phyloP scores from a whole-genome alignment of 2,888 invertebrate genomes.

The Meteorus cinctellus region DNA sequence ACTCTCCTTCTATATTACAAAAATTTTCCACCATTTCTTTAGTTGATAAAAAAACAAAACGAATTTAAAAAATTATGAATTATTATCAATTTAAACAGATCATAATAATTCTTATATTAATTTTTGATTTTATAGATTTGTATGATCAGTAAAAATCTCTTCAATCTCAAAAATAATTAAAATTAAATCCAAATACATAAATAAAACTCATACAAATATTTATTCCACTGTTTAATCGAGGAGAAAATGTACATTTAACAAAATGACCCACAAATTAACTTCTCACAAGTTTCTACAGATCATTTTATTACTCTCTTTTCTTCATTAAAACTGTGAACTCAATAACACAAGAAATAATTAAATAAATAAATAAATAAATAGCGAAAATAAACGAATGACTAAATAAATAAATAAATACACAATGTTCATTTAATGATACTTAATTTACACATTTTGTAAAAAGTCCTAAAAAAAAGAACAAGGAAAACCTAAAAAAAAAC shows the following conservation, averaged over 20 bases:
- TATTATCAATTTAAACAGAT: too few species aligned
- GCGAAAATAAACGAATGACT: neutral
- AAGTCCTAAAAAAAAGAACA: neutral
- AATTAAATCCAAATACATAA: neutral
- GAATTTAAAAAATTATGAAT: too few species aligned
- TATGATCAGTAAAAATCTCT: too few species aligned
- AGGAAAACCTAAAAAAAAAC: neutral
- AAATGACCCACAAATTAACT: neutral
- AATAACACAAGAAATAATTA: conserved; percentile 13
- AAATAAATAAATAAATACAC: neutral
- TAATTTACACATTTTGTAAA: too few species aligned
- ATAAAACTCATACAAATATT: neutral
- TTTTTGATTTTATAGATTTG: too few species aligned
- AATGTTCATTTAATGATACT: neutral
- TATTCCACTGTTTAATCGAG: neutral
- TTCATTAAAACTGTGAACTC: neutral
- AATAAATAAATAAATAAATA: neutral
- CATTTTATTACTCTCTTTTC: neutral
- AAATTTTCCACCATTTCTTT: too few species aligned
- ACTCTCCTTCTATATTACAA: too few species aligned
- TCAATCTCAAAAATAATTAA: neutral
- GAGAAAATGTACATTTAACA: conserved; percentile 6
- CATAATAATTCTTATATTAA: too few species aligned
- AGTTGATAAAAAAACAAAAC: too few species aligned
- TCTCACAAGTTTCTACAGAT: neutral